phyloP scores from a whole-genome alignment of 2,888 invertebrate species.

The Eustalomyia histrio region DNA sequence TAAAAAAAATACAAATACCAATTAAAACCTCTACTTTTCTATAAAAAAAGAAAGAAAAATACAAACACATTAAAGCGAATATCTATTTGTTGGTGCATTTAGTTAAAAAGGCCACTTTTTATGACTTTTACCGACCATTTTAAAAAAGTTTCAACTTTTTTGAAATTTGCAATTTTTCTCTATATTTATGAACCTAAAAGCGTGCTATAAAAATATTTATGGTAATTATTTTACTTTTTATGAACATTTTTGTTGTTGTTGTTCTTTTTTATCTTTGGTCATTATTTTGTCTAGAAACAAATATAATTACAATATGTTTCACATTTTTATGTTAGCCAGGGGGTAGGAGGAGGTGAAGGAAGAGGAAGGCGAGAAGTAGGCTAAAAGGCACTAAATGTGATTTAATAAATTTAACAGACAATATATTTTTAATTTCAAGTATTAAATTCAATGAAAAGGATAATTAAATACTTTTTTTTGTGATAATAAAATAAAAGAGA shows the following conservation, averaged over 20 bases:
- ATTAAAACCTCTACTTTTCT: neutral
- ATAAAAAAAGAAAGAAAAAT: neutral
- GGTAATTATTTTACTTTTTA: constrained; percentile 24
- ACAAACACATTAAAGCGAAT: neutral
- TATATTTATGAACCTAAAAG: constrained; percentile 7
- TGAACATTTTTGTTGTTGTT: neutral
- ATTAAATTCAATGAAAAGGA: constrained; percentile 19
- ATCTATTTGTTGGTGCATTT: neutral
- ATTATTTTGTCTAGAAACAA: constrained; percentile 8
- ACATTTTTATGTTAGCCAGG: neutral
- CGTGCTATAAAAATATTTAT: constrained; percentile 17
- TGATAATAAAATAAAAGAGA: neutral
- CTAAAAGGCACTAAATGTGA: neutral
- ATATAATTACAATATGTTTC: constrained; percentile 7
- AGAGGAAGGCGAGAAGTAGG: too few species aligned
- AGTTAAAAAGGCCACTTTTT: neutral
- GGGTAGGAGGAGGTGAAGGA: neutral
- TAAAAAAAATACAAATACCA: neutral
- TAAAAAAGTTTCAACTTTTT: neutral
- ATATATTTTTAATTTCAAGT: constrained; percentile 2
- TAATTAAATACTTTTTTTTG: constrained; percentile 10
- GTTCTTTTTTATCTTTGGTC: neutral
- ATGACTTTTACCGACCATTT: neutral
- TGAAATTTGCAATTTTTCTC: neutral
- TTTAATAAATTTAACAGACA: neutral